Conservation (phyloP, 2,113 vertebrate species). For the Esox niger region DNA sequence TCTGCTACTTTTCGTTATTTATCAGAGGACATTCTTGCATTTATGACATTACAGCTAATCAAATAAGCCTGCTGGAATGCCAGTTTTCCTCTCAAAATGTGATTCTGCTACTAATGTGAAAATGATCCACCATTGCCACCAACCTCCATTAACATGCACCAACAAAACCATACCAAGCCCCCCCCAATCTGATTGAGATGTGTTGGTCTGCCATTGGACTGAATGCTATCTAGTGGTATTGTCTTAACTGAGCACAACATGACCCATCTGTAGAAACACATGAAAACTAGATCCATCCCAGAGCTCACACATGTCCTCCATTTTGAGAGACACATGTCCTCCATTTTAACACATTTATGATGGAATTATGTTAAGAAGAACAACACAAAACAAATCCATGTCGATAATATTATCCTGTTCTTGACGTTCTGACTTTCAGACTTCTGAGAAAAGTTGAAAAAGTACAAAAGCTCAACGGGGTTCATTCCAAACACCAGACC, state of each 20-base stretch:
- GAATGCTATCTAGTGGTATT: constrained; percentile 22
- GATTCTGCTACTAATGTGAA: constrained; percentile 68
- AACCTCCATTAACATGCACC: constrained; percentile 4
- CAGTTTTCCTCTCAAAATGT: constrained; percentile 63
- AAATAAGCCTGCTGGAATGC: constrained; percentile 70
- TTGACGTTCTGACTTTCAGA: constrained; percentile 32
- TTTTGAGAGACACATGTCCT: constrained; percentile 50
- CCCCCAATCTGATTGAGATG: constrained; percentile 10
- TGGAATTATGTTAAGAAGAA: constrained; percentile 34
- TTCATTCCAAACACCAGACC: constrained; percentile 43
- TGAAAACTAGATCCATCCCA: constrained; percentile 39
- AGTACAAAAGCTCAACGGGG: constrained; percentile 7
- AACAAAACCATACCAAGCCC: too few relatives aligned
- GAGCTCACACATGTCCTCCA: constrained; percentile 3
- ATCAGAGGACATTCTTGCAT: constrained; percentile 75
- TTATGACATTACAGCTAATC: constrained; percentile 76
- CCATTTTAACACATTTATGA: constrained; percentile 46
- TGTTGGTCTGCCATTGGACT: constrained; percentile 8
- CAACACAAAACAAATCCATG: constrained; percentile 51
- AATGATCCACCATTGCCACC: constrained; percentile 30
- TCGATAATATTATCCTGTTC: constrained; percentile 41
- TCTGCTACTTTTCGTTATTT: constrained; percentile 68
- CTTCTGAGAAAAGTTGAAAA: constrained; percentile 37
- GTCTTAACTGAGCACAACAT: constrained; percentile 20
- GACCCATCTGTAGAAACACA: constrained; percentile 47